Evolutionary conservation across 2,797 vertebrate genomes (phyloP).

Genomic region (Tapirus indicus): DNA sequence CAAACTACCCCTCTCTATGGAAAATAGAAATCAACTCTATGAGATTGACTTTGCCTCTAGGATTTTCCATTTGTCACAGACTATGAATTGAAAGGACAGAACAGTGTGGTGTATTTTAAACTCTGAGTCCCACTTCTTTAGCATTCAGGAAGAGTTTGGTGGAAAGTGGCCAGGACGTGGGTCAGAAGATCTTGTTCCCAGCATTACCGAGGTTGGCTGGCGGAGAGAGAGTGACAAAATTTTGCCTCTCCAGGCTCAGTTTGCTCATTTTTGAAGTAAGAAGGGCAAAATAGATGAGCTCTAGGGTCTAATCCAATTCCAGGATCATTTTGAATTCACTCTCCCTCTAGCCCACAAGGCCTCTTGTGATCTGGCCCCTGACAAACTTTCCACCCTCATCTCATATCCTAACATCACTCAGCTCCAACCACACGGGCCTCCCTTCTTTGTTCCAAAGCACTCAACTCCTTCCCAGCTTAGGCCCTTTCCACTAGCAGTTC

Average conservation of each 20-base stretch:
- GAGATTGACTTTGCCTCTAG: not conserved
- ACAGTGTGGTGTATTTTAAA: not conserved
- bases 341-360: not conserved
- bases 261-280: not conserved
- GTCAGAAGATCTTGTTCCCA: not conserved
- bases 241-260: not conserved
- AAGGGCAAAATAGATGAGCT: not conserved
- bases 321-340: not conserved
- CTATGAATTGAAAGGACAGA: not conserved
- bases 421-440: not conserved
- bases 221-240: not conserved
- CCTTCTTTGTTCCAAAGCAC: not conserved
- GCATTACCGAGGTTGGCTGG: not conserved
- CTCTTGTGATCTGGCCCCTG: not conserved
- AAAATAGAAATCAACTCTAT: constrained; percentile 7
- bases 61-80: not conserved
- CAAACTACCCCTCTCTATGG: not conserved
- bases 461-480: not conserved
- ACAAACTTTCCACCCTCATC: not conserved
- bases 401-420: not conserved
- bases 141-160: not conserved
- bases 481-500: not conserved
- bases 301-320: not conserved
- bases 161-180: not conserved
- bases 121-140: not conserved